Percentiles rank a stretch among this genome's conserved stretches.
phyloP scores from a whole-genome alignment of 2,888 invertebrate genomes.

The Dioctria linearis region DNA sequence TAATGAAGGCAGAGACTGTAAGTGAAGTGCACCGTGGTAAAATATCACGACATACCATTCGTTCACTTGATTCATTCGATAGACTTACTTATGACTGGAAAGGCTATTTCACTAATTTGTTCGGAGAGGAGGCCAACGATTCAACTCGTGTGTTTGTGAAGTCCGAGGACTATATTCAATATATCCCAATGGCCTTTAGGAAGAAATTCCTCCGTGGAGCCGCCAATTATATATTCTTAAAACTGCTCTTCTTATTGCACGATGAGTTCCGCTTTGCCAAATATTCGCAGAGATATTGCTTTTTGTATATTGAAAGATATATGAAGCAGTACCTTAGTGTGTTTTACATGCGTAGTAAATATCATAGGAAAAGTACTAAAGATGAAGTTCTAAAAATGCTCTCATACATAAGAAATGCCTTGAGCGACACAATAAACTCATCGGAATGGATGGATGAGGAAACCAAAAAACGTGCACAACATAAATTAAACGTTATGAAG shows the following conservation, averaged over 20 bases:
- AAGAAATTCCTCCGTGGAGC: background rate
- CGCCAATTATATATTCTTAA: slow-evolving; percentile 4
- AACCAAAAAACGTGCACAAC: background rate
- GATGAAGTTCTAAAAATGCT: background rate
- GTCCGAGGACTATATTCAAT: background rate
- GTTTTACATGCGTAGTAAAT: background rate
- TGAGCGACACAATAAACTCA: background rate
- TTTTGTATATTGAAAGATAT: background rate
- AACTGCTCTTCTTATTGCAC: background rate
- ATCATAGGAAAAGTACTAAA: background rate
- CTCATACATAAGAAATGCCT: slow-evolving; percentile 10
- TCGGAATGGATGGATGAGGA: slow-evolving; percentile 10
- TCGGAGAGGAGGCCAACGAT: background rate
- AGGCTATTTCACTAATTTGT: background rate
- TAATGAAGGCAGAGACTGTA: background rate
- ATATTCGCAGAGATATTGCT: background rate
- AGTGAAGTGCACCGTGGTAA: background rate
- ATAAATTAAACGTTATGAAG: background rate
- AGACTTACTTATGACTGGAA: background rate
- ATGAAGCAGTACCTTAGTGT: background rate
- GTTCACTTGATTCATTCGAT: background rate
- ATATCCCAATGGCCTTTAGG: background rate
- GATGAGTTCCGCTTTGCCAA: background rate
- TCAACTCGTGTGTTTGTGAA: background rate
- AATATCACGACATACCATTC: background rate